A percentile compares a stretch with the other conserved stretches of the same genome.
phyloP scores from a whole-genome alignment of 23 tunicate genomes.

The Phallusia fumigata region DNA sequence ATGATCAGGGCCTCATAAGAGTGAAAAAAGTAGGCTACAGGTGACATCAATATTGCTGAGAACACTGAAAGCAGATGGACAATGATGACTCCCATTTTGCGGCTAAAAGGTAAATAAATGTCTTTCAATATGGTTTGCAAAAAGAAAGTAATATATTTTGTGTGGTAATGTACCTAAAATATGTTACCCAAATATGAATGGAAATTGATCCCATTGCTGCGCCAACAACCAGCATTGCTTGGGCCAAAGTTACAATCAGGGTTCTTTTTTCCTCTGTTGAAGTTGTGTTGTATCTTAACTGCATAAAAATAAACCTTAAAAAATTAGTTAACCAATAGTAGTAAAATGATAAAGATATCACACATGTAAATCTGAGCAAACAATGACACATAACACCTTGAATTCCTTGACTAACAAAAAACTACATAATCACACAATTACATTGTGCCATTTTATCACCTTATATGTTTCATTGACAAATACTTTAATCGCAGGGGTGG shows the following conservation, averaged over 20 bases:
- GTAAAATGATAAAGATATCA: no score
- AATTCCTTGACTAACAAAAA: no score
- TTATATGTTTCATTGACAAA: conserved; percentile 2
- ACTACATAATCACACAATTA: no score
- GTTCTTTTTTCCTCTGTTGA: background rate
- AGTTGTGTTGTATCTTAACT: background rate
- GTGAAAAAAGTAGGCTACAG: conserved; percentile 20
- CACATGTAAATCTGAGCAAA: no score
- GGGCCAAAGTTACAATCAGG: background rate
- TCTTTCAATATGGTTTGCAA: no score
- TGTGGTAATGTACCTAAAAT: background rate
- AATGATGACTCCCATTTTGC: background rate
- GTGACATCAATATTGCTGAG: conserved; percentile 48
- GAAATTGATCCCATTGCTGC: background rate
- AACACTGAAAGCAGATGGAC: conserved; percentile 29
- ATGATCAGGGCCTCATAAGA: conserved; percentile 53
- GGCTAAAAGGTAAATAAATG: no score
- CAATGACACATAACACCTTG: no score
- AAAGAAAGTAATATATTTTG: no score
- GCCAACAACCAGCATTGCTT: conserved; percentile 7
- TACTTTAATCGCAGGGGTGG: background rate
- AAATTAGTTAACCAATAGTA: background rate
- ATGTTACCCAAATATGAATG: background rate
- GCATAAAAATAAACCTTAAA: background rate
- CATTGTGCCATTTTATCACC: background rate